These are phyloP conservation scores for Homarus gammarus DNA, from an alignment of 2,888 invertebrate species.

Conservation along the genomic window DNA sequence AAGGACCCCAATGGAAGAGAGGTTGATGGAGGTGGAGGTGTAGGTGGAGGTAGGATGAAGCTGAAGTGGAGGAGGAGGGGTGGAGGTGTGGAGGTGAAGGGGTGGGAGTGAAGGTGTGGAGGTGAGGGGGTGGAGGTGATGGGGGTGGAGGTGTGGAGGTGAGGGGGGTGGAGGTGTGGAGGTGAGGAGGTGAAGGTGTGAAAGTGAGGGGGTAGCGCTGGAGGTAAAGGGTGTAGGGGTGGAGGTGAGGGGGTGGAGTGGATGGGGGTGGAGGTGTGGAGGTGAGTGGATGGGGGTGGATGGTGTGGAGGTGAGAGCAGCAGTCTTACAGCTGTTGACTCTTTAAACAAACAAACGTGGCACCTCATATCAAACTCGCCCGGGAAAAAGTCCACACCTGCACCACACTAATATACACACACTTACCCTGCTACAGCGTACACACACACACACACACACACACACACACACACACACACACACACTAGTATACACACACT, in stretches of 20 bases:
- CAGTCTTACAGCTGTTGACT: constrained; percentile 49
- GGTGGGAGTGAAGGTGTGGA: no score
- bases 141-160: background rate
- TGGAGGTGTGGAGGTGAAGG: no score
- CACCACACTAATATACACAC: constrained; percentile 53
- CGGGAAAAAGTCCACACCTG: constrained; percentile 41
- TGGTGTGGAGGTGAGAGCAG: background rate
- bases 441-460: background rate
- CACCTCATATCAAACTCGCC: constrained; percentile 51
- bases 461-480: background rate
- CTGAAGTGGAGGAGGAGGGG: no score
- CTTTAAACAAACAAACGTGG: constrained; percentile 48
- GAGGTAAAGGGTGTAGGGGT: no score
- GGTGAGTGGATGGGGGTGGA: background rate
- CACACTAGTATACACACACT: no score
- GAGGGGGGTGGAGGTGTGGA: no score
- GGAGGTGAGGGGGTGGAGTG: no score
- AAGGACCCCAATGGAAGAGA: no score
- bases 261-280: no score
- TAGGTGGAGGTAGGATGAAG: background rate
- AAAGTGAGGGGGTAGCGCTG: background rate
- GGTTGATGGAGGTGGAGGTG: background rate
- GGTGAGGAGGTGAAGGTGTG: background rate
- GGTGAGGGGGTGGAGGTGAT: no score
- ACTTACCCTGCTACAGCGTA: constrained; percentile 43